Evolutionary conservation across 2,888 invertebrate species (phyloP).

Genomic region (Nasonovia ribisnigri): DNA sequence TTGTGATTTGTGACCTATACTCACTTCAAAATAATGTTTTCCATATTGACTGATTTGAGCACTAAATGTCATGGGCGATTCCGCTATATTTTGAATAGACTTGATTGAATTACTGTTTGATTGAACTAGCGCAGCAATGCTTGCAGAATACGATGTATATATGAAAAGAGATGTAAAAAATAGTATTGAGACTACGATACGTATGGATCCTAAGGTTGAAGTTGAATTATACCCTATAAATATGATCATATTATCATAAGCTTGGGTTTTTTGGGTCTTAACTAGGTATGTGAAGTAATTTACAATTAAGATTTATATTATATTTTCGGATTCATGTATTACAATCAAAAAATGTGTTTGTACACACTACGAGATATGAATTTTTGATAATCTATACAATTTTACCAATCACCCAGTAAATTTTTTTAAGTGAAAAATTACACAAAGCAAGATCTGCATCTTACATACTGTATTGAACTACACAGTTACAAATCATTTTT

Average conservation of each 20-base stretch:
- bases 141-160: constrained; percentile 82
- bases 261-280: not conserved
- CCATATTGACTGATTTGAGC: constrained; percentile 80
- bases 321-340: too few relatives aligned
- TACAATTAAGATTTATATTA: not conserved
- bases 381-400: too few relatives aligned
- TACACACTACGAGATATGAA: too few relatives aligned
- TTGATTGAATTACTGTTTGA: constrained; percentile 79
- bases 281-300: not conserved
- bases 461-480: too few relatives aligned
- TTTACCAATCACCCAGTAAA: too few relatives aligned
- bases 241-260: not conserved
- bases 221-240: not conserved
- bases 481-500: too few relatives aligned
- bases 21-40: constrained; percentile 78
- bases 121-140: constrained; percentile 81
- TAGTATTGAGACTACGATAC: not conserved
- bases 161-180: constrained; percentile 77
- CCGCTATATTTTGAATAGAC: constrained; percentile 76
- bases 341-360: too few relatives aligned
- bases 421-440: too few relatives aligned
- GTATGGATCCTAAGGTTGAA: not conserved
- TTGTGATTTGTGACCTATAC: constrained; percentile 64
- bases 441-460: too few relatives aligned
- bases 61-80: constrained; percentile 77